phyloP scores from a whole-genome alignment of 2,797 vertebrate genomes.

The Fringilla coelebs region DNA sequence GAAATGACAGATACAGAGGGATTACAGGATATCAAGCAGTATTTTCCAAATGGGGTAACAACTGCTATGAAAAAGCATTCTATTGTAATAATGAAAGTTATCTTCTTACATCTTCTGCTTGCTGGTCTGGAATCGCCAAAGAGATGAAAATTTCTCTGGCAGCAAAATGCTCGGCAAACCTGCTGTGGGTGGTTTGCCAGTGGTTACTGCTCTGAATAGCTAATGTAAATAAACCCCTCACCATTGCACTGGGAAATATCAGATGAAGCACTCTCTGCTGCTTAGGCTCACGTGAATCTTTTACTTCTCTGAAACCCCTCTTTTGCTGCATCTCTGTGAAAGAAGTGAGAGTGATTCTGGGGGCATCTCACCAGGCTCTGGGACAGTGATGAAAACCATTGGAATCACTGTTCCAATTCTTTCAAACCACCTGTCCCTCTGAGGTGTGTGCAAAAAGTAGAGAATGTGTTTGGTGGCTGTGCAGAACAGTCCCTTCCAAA shows the following conservation, averaged over 20 bases:
- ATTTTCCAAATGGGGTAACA: slow-evolving; percentile 61
- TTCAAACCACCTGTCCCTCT: neutral
- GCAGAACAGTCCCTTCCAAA: neutral
- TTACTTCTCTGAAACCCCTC: neutral
- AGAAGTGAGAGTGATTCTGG: neutral
- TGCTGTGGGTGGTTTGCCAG: neutral
- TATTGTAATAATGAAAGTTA: slow-evolving; percentile 57
- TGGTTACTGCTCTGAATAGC: neutral
- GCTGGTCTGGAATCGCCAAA: slow-evolving; percentile 38
- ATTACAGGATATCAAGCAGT: slow-evolving; percentile 55
- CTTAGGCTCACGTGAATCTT: neutral
- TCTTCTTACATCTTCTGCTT: slow-evolving; percentile 54
- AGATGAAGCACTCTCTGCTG: neutral
- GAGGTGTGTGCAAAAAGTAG: neutral
- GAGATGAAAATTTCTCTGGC: slow-evolving; percentile 40
- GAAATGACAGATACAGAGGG: slow-evolving; percentile 49
- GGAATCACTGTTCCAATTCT: neutral
- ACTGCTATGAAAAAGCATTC: slow-evolving; percentile 47
- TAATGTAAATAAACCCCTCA: neutral
- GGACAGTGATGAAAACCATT: neutral
- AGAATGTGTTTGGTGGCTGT: neutral
- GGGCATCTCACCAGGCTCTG: neutral
- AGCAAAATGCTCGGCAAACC: neutral
- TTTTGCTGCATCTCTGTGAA: neutral
- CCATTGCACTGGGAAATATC: neutral